A percentile compares a stretch with the other conserved stretches of the same genome.
These are phyloP conservation scores for Troides helena DNA, from an alignment of 2,888 invertebrate genomes.

Conservation along the genomic window DNA sequence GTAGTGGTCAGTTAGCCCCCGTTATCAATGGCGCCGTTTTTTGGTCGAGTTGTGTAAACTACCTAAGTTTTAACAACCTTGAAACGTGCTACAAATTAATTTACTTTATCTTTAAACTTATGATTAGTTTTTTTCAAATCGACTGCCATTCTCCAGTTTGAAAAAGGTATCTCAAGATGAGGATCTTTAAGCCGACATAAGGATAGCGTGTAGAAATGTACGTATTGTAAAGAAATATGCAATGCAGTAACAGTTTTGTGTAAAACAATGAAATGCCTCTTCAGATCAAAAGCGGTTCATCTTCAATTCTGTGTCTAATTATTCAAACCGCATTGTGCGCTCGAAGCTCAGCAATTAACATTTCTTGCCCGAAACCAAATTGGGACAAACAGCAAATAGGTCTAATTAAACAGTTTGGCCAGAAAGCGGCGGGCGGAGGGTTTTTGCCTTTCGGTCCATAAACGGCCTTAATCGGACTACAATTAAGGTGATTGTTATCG, in stretches of 20 bases:
- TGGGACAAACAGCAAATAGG: constrained; percentile 33
- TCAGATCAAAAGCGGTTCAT: constrained; percentile 19
- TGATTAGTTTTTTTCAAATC: too few relatives aligned
- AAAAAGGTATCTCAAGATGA: too few relatives aligned
- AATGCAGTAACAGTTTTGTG: background rate
- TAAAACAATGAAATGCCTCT: constrained; percentile 17
- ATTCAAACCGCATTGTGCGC: constrained; percentile 23
- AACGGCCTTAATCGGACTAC: constrained; percentile 57
- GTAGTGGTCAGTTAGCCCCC: too few relatives aligned
- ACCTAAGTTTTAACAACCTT: too few relatives aligned
- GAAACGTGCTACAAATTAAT: too few relatives aligned
- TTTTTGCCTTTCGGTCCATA: constrained; percentile 55
- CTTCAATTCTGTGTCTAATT: constrained; percentile 17
- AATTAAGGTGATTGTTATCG: constrained; percentile 64
- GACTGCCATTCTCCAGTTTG: too few relatives aligned
- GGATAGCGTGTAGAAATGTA: too few relatives aligned
- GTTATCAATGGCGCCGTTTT: too few relatives aligned
- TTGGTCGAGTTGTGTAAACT: too few relatives aligned
- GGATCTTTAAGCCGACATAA: too few relatives aligned
- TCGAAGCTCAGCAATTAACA: constrained; percentile 35
- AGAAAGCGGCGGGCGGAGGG: constrained; percentile 39
- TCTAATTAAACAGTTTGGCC: constrained; percentile 53
- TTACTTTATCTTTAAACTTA: too few relatives aligned
- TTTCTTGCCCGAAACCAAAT: constrained; percentile 34
- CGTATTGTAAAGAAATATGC: too few relatives aligned